phyloP scores from a whole-genome alignment of 1,140 invertebrate species.

The Tetramorium alpestre region DNA sequence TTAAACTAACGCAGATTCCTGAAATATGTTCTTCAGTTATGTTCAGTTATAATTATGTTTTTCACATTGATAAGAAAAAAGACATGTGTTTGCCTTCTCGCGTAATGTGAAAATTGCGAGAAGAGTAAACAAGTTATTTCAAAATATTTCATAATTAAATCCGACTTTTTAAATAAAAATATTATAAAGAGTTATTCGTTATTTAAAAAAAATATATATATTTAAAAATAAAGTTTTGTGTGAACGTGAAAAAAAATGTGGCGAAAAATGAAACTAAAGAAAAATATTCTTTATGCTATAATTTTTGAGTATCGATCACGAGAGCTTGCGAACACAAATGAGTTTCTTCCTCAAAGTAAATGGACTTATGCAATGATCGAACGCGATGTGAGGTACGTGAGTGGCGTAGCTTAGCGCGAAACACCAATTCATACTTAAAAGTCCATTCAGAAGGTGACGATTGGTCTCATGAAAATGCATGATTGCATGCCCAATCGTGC shows the following conservation, averaged over 20 bases:
- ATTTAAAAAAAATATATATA: neutral
- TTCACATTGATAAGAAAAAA: neutral
- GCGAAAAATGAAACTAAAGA: neutral
- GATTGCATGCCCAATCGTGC: neutral
- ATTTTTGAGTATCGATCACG: neutral
- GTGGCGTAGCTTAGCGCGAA: slow-evolving; percentile 12
- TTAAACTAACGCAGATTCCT: slow-evolving; percentile 7
- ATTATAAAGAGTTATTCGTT: neutral
- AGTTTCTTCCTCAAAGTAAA: slow-evolving; percentile 13
- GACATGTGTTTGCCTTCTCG: neutral
- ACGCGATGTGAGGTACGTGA: slow-evolving; percentile 22
- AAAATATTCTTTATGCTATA: neutral
- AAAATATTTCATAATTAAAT: neutral
- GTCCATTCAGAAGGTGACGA: slow-evolving; percentile 22
- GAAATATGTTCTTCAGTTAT: neutral
- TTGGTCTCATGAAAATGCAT: slow-evolving; percentile 8
- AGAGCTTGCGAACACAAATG: neutral
- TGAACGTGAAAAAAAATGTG: neutral
- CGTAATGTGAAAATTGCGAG: neutral
- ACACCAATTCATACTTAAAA: slow-evolving; percentile 13
- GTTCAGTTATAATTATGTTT: neutral
- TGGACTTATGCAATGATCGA: neutral
- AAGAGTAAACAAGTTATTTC: neutral
- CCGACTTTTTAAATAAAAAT: neutral
- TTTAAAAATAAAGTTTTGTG: neutral